phyloP scores from a whole-genome alignment of 2,797 vertebrate genomes.

The Parambassis ranga region DNA sequence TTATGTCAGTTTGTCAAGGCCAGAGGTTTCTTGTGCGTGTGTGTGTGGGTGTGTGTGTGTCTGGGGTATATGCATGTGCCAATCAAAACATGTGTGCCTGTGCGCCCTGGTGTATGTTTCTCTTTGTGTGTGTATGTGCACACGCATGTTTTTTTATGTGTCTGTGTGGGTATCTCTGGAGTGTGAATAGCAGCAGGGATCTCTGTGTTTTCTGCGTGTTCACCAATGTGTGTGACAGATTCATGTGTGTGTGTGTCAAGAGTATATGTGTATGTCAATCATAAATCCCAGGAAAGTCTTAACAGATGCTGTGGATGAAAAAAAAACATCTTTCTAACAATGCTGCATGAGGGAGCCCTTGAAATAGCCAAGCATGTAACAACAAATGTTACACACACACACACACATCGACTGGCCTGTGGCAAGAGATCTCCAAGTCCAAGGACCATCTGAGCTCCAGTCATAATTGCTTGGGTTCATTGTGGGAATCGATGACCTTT shows the following conservation, averaged over 20 bases:
- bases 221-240: background rate
- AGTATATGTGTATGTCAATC: constrained; percentile 6
- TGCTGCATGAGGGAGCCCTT: background rate
- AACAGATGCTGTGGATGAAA: constrained; percentile 28
- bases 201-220: constrained; percentile 10
- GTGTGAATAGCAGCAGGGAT: background rate
- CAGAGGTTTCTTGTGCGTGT: background rate
- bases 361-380: background rate
- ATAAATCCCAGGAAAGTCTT: constrained; percentile 20
- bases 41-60: background rate
- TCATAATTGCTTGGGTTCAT: constrained; percentile 53
- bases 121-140: background rate
- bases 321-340: constrained; percentile 13
- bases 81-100: constrained; percentile 8
- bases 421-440: constrained; percentile 36
- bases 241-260: background rate
- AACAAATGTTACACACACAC: background rate
- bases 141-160: background rate
- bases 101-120: background rate
- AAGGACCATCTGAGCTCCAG: constrained; percentile 46
- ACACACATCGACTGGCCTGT: background rate
- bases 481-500: constrained; percentile 57
- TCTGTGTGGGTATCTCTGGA: background rate
- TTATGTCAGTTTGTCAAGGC: constrained; percentile 36
- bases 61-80: background rate